Evolutionary conservation across 2,113 vertebrate species (phyloP), one percentile per base, ranked within the genome.

Genomic region (Morphnarchus princeps): DNA sequence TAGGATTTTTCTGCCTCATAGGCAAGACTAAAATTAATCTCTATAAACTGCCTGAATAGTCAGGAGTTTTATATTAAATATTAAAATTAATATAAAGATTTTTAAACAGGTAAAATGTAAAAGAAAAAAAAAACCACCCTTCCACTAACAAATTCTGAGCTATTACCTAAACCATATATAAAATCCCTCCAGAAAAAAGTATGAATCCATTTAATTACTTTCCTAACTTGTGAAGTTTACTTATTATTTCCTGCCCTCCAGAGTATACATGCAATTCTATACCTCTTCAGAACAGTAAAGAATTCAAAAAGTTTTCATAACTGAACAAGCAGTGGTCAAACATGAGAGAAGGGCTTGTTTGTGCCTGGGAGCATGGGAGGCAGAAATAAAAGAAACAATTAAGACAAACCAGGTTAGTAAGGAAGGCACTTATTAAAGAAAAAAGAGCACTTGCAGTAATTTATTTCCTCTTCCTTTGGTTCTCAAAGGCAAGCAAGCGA

Each of bases 151-250:
- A 74, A 77, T 80, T 78, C 65, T 20, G 63, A 93, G 42, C 74
- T 88, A 80, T 90, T 94, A 90, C 74, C 79, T 80, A 85, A 82
- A 81, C 22, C n/a, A 73, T 21, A 89, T 29, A 81, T 62, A 96
- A 88, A 93, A 92, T 54, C 74, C 87, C 88, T 93, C 88, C 54
- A 86, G 94, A 93, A 89, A 87, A 79, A 55, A 58, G 52, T 71
- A 70, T 47, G 31, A 96, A 86, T 45, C 47, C 47, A 82, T 90
- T 95, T 96, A 96, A 95, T 94, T 93, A 88, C 76, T 92, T 95
- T 69, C 82, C 43, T 67, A 88, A 90, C 72, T 92, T 93, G 67
- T 82, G 67, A 95, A 91, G 78, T 92, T 95, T 93, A 92, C 82
- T 90, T 94, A 83, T 91, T 95, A 95, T 74, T 95, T 93, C 69